These are phyloP conservation scores for Sprattus sprattus DNA, from an alignment of 2,113 vertebrate species.

Conservation along the genomic window DNA sequence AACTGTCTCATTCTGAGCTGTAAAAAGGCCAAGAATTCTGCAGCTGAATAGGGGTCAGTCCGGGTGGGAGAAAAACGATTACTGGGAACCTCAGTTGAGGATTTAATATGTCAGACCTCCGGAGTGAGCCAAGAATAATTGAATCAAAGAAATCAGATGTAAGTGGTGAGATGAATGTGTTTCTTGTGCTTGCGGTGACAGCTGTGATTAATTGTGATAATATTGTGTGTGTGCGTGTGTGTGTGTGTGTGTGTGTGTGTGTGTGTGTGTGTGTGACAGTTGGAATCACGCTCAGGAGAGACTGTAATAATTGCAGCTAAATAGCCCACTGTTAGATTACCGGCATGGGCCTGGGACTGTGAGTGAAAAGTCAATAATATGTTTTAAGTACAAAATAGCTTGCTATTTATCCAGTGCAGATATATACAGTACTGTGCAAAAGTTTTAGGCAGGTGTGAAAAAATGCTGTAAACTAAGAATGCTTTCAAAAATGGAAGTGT, in stretches of 20 bases:
- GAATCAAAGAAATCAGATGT: conserved; percentile 15
- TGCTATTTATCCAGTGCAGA: not conserved
- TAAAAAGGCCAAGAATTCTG: not conserved
- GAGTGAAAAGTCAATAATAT: not conserved
- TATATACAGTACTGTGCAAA: too few relatives aligned
- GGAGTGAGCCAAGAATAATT: not conserved
- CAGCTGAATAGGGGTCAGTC: not conserved
- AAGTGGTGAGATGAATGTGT: not conserved
- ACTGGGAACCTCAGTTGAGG: not conserved
- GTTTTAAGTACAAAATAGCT: not conserved
- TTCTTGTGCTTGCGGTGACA: not conserved
- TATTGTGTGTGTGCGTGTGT: too few relatives aligned
- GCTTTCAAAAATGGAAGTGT: too few relatives aligned
- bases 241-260: too few relatives aligned
- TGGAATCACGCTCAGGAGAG: conserved; percentile 7
- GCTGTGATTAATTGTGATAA: conserved; percentile 44
- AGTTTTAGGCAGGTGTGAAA: too few relatives aligned
- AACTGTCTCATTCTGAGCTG: not conserved
- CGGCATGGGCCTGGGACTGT: not conserved
- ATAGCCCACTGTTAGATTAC: not conserved
- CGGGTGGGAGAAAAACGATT: not conserved
- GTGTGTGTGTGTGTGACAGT: too few relatives aligned
- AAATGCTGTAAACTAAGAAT: too few relatives aligned
- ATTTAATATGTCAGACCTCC: not conserved
- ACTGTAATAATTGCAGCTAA: not conserved